A percentile compares a stretch with the other conserved stretches of the same genome.
These are phyloP conservation scores for Alouatta palliata DNA, from an alignment of 2,113 vertebrate genomes.

Conservation along the genomic window DNA sequence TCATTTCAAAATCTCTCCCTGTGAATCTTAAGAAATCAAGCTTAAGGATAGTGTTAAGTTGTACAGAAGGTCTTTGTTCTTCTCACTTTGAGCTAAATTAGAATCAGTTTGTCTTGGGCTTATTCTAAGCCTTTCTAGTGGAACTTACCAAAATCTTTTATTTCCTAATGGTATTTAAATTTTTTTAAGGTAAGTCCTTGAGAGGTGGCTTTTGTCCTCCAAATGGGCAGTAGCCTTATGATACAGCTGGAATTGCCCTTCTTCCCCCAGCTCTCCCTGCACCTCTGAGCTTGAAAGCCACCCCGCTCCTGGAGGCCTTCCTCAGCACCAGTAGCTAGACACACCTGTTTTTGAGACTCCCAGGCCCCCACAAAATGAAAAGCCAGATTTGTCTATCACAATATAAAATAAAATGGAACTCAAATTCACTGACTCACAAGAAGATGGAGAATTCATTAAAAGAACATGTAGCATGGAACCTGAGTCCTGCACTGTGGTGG, in stretches of 20 bases:
- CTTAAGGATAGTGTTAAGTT: not conserved
- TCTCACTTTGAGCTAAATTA: not conserved
- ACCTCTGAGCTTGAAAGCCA: not conserved
- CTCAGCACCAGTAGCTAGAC: not conserved
- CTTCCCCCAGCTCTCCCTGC: not conserved
- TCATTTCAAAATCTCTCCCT: not conserved
- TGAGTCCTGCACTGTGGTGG: not conserved
- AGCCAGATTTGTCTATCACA: not conserved
- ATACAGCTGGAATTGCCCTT: not conserved
- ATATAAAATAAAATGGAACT: not conserved
- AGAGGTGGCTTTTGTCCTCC: not conserved
- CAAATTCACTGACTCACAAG: not conserved
- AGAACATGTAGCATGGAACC: not conserved
- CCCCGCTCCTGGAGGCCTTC: accelerated
- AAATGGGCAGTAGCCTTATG: not conserved
- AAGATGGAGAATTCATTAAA: not conserved
- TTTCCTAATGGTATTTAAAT: not conserved
- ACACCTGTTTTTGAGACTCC: not conserved
- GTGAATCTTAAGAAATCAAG: not conserved
- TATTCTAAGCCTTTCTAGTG: not conserved
- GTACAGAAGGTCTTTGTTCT: not conserved
- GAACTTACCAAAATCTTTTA: not conserved
- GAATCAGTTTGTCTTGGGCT: not conserved
- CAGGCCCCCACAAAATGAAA: not conserved
- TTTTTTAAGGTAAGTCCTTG: not conserved